Evolutionary conservation across 2,888 invertebrate species (phyloP), one percentile per base, ranked within the genome.

Genomic region (Syrista parreyssii): DNA sequence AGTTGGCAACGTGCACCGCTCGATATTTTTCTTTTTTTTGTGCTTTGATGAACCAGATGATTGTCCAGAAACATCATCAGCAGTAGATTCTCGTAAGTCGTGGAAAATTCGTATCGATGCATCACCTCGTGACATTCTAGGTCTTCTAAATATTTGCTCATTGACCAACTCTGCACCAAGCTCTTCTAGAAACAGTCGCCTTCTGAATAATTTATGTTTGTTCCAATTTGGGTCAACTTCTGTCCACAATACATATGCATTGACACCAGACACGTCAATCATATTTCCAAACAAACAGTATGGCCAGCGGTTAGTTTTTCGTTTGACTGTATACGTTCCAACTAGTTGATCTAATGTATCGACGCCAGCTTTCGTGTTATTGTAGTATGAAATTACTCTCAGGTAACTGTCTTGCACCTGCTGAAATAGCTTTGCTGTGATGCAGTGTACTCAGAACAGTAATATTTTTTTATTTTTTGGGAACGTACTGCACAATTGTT

Each of bases 351-450:
- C 76, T 40, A 74, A 30, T 23, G 68, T 74, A 74, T 79, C 78
- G 31, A 79, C 78, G 68, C 71, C 78, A 40, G 31, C 76, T 71
- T 79, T 79, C 31, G 74, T 74, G 11, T 33, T 11, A 69, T 78
- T 76, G 33, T 76, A 79, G 68, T 68, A 75, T 15, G 34, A 15
- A 32, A 79, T 73, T n/a, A 74, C n/a, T 79, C 68, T 68, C 75
- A 23, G 76, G 69, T 71, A 36, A 68, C 40, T 76, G 68, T 31
- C 68, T 75, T 68, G 75, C 74, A 31, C 68, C 68, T 23, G 32
- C 68, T 30, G 68, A 30, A 33, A 79, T 73, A 15, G 33, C 23
- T 73, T 36, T 34, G n/a, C 31, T 68, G 36, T 68, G 40, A 76
- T 79, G 76, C 15, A 79, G 23, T 12, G 9, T 75, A 55, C 34